phyloP scores from a whole-genome alignment of 2,113 vertebrate genomes.

The Saimiri boliviensis region DNA sequence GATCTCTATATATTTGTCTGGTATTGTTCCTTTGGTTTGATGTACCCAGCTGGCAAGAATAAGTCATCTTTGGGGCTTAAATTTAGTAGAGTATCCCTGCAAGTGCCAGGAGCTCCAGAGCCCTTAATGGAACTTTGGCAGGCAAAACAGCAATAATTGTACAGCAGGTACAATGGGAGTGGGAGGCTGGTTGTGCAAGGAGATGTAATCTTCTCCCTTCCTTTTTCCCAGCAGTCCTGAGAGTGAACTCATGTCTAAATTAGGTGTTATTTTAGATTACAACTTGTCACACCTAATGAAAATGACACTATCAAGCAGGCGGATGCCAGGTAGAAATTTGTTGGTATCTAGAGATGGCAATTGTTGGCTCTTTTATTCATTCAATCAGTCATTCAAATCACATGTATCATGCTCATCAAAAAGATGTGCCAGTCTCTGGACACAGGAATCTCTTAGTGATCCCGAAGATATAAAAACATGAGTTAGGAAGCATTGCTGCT shows the following conservation, averaged over 20 bases:
- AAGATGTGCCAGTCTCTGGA: neutral
- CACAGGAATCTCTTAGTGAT: neutral
- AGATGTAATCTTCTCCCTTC: slow-evolving; percentile 17
- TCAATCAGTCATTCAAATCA: slow-evolving; percentile 10
- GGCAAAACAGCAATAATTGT: slow-evolving; percentile 27
- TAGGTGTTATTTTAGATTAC: slow-evolving; percentile 51
- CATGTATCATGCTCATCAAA: neutral
- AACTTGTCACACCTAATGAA: slow-evolving; percentile 29
- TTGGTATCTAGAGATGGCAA: neutral
- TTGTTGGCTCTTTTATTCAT: slow-evolving; percentile 6
- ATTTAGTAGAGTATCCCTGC: slow-evolving; percentile 35
- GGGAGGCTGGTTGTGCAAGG: neutral
- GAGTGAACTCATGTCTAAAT: slow-evolving; percentile 40
- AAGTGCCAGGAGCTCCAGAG: slow-evolving; percentile 43
- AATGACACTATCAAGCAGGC: neutral
- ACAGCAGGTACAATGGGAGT: neutral
- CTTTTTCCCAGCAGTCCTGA: neutral
- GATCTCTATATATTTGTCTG: neutral
- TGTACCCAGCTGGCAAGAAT: slow-evolving; percentile 36
- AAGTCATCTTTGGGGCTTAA: slow-evolving; percentile 50
- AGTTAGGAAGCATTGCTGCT: neutral
- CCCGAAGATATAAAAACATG: neutral
- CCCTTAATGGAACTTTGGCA: slow-evolving; percentile 60
- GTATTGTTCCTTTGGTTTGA: slow-evolving; percentile 38
- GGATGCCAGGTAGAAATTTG: slow-evolving; percentile 17